Conservation (phyloP, 2,113 vertebrate species). For the Miniopterus natalensis region DNA sequence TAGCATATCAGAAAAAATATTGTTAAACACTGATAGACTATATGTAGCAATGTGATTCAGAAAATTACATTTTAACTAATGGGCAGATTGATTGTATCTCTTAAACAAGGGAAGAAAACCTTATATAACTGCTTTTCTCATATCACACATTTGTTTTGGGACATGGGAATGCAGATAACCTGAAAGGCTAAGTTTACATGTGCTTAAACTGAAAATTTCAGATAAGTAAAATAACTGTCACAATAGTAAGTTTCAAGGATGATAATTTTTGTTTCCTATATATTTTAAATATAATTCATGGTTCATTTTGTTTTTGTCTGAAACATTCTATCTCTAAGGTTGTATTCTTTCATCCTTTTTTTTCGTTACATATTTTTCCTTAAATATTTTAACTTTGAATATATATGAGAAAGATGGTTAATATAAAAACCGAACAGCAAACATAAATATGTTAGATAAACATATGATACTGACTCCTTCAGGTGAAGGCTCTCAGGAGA, state of each 20-base stretch:
- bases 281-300: conserved; percentile 58
- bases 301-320: conserved; percentile 58
- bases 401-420: conserved; percentile 23
- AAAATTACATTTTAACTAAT: conserved; percentile 64
- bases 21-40: conserved; percentile 47
- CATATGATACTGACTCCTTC: background rate
- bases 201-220: conserved; percentile 58
- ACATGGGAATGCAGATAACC: background rate
- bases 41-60: conserved; percentile 36
- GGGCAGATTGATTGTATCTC: conserved; percentile 31
- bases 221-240: conserved; percentile 40
- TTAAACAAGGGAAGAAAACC: conserved; percentile 52
- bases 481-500: background rate
- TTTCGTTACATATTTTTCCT: conserved; percentile 49
- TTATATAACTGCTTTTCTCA: conserved; percentile 19
- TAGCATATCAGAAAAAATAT: conserved; percentile 52
- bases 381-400: conserved; percentile 8
- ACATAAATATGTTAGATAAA: conserved; percentile 4
- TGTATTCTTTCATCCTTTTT: background rate
- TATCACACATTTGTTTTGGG: conserved; percentile 35
- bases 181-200: conserved; percentile 49
- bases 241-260: conserved; percentile 31
- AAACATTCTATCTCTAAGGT: background rate
- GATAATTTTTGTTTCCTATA: conserved; percentile 28
- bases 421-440: conserved; percentile 35